Conservation (phyloP, 2,888 invertebrate species). For the Drosophila eohydei region DNA sequence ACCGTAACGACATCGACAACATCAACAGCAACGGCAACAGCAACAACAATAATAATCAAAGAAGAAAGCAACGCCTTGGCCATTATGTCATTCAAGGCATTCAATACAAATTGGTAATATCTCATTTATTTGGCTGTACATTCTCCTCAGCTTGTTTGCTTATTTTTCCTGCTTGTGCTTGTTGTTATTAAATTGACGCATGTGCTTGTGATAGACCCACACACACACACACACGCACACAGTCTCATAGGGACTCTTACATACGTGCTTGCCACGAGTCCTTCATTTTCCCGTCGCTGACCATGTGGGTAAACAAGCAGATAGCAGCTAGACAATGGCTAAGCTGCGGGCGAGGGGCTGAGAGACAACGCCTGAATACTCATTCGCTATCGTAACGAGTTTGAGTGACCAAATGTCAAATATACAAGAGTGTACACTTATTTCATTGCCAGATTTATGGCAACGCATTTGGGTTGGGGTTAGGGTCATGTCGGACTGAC, state of each 20-base stretch:
- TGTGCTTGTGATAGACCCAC: constrained; percentile 58
- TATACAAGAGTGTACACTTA: constrained; percentile 73
- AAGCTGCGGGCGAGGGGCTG: neutral
- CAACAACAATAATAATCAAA: constrained; percentile 24
- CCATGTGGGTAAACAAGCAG: constrained; percentile 34
- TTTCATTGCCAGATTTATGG: constrained; percentile 76
- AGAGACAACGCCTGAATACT: constrained; percentile 19
- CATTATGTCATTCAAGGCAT: constrained; percentile 74
- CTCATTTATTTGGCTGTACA: constrained; percentile 69
- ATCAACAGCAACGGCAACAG: constrained; percentile 6
- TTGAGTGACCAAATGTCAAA: constrained; percentile 80
- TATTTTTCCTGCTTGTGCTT: constrained; percentile 37
- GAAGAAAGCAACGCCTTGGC: constrained; percentile 32
- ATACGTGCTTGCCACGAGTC: constrained; percentile 56
- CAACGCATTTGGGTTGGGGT: constrained; percentile 22
- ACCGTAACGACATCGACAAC: constrained; percentile 15
- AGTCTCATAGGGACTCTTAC: constrained; percentile 42
- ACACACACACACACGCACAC: constrained; percentile 19
- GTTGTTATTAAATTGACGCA: constrained; percentile 68
- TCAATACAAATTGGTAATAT: constrained; percentile 79
- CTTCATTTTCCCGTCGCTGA: constrained; percentile 48
- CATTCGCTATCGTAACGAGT: constrained; percentile 54
- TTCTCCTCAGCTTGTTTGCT: constrained; percentile 24
- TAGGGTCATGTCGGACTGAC: constrained; percentile 1
- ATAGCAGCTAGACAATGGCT: constrained; percentile 17